Evolutionary conservation across 1,140 invertebrate genomes (phyloP).

Genomic region (Drosophila bipectinata): DNA sequence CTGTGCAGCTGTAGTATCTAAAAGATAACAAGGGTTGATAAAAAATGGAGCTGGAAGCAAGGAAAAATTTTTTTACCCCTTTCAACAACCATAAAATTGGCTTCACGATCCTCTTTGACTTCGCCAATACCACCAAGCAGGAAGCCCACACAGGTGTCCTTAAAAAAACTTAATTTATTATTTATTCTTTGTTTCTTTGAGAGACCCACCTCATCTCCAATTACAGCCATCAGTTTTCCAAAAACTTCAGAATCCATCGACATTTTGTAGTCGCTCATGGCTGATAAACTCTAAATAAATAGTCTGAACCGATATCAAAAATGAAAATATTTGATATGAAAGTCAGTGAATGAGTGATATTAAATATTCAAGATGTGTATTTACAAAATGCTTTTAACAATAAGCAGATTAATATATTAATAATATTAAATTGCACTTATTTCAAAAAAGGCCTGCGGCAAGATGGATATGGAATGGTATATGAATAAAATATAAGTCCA

Average conservation of each 20-base stretch:
- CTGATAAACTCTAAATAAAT: not conserved
- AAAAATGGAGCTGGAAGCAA: not conserved
- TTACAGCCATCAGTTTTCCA: conserved; percentile 52
- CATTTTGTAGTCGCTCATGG: conserved; percentile 18
- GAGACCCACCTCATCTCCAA: conserved; percentile 59
- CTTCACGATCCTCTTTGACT: conserved; percentile 98
- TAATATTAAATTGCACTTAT: not conserved
- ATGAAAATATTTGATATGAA: not conserved
- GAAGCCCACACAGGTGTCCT: conserved; percentile 99
- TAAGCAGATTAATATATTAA: not conserved
- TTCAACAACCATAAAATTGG: conserved; percentile 99
- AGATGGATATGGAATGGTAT: not conserved
- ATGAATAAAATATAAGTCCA: conserved; percentile 12
- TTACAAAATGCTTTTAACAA: not conserved
- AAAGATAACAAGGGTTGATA: not conserved
- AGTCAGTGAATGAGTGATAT: not conserved
- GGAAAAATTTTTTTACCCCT: conserved; percentile 89
- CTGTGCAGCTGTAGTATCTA: conserved; percentile 95
- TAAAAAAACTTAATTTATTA: not conserved
- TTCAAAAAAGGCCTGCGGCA: not conserved
- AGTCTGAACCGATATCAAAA: not conserved
- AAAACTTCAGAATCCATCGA: conserved; percentile 19
- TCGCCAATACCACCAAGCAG: conserved; percentile 98
- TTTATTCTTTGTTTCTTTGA: not conserved
- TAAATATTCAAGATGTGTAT: not conserved